Evolutionary conservation across 2,797 vertebrate genomes (phyloP).

Genomic region (Erpetoichthys calabaricus): DNA sequence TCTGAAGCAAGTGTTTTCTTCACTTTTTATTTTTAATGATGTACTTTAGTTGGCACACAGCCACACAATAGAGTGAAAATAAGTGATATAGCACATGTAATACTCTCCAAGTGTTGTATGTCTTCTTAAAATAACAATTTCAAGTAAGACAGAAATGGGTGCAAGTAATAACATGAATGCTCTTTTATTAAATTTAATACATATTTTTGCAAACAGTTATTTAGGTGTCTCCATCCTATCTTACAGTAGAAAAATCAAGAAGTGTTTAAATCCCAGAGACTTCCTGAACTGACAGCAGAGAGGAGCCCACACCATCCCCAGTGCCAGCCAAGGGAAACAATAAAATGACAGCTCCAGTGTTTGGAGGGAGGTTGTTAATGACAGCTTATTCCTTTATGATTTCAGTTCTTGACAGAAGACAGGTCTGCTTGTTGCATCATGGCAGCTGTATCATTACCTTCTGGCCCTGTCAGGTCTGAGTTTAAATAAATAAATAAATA

Average conservation of each 20-base stretch:
- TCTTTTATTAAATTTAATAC: slow-evolving; percentile 12
- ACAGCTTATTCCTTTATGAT: slow-evolving; percentile 96
- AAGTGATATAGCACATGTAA: background rate
- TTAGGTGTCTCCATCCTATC: slow-evolving; percentile 9
- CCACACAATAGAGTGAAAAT: slow-evolving; percentile 2
- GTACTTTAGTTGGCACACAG: background rate
- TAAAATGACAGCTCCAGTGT: slow-evolving; percentile 75
- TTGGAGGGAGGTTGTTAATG: slow-evolving; percentile 77
- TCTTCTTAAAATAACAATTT: background rate
- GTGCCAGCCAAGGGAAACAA: slow-evolving; percentile 45
- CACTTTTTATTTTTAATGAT: background rate
- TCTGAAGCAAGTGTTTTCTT: too few species aligned
- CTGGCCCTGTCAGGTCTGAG: slow-evolving; percentile 81
- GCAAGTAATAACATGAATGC: background rate
- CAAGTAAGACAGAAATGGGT: background rate
- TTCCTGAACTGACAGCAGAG: slow-evolving; percentile 60
- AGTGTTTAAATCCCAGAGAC: slow-evolving; percentile 53
- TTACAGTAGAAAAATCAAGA: slow-evolving; percentile 30
- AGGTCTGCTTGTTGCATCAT: slow-evolving; percentile 84
- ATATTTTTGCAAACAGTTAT: slow-evolving; percentile 14
- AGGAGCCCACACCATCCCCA: slow-evolving; percentile 47
- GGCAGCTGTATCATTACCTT: slow-evolving; percentile 92
- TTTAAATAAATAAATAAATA: slow-evolving; percentile 39
- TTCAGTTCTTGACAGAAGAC: slow-evolving; percentile 89
- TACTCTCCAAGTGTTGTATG: background rate